These are phyloP conservation scores for Chorisops tibialis DNA, from an alignment of 2,888 invertebrate species.

Conservation along the genomic window DNA sequence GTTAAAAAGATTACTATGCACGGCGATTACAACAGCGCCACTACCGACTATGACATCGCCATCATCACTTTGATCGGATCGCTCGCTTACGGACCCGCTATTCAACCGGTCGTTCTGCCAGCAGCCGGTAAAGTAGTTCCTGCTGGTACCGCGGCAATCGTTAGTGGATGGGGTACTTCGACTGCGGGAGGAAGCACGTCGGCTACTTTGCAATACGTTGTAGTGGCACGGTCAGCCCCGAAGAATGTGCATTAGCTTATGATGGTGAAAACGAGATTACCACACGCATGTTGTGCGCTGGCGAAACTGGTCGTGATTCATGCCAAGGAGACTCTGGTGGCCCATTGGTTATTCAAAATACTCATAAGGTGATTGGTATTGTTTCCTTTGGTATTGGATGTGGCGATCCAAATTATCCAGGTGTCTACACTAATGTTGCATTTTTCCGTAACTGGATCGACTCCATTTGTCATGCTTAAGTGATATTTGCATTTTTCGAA, in stretches of 20 bases:
- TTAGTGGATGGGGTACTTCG: conserved; percentile 33
- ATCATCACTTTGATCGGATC: conserved; percentile 43
- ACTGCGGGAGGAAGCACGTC: conserved; percentile 31
- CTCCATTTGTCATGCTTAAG: no score
- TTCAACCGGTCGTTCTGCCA: conserved; percentile 24
- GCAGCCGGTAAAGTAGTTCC: conserved; percentile 8
- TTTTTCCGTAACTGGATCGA: conserved; percentile 49
- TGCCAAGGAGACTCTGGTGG: conserved; percentile 32
- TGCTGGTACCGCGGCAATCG: conserved; percentile 26
- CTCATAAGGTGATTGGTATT: conserved; percentile 25
- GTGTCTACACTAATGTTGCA: conserved; percentile 38
- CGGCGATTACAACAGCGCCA: conserved; percentile 48
- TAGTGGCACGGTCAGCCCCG: neutral
- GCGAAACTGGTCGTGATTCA: conserved; percentile 26
- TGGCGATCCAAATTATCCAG: conserved; percentile 23
- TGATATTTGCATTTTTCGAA: no score
- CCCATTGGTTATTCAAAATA: conserved; percentile 17
- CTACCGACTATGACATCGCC: conserved; percentile 57
- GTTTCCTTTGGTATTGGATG: conserved; percentile 31
- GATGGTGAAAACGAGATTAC: conserved; percentile 9
- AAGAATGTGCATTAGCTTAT: conserved; percentile 34
- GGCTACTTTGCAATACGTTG: neutral
- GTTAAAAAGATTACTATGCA: conserved; percentile 52
- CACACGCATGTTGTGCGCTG: conserved; percentile 34
- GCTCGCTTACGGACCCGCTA: conserved; percentile 1